These are phyloP conservation scores for Oreochromis mossambicus DNA, from an alignment of 2,797 vertebrate genomes.

Conservation along the genomic window DNA sequence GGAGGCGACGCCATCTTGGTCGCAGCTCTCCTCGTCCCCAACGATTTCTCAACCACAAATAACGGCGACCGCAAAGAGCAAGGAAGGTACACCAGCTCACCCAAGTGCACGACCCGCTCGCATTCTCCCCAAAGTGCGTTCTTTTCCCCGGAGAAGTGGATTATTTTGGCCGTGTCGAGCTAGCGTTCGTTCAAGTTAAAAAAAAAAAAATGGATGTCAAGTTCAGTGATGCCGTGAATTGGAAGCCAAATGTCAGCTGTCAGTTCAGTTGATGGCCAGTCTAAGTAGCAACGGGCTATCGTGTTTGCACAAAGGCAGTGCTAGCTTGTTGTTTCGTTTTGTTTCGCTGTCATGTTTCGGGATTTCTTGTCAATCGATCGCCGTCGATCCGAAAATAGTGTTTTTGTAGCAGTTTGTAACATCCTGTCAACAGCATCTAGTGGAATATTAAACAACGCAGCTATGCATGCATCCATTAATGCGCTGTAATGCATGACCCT, in stretches of 20 bases:
- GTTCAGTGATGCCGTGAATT: constrained; percentile 70
- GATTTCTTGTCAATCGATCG: background rate
- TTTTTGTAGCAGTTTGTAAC: constrained; percentile 23
- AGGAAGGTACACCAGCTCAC: constrained; percentile 83
- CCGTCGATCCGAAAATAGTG: background rate
- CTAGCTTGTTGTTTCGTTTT: constrained; percentile 42
- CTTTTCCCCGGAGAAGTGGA: background rate
- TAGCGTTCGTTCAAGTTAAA: constrained; percentile 19
- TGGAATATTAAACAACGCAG: constrained; percentile 30
- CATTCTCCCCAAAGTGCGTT: background rate
- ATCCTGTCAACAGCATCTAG: constrained; percentile 14
- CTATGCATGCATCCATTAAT: constrained; percentile 25
- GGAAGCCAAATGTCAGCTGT: constrained; percentile 76
- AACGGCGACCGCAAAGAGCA: constrained; percentile 85
- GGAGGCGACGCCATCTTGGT: constrained; percentile 99
- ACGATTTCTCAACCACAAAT: constrained; percentile 86
- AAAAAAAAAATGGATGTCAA: constrained; percentile 69
- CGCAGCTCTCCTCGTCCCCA: constrained; percentile 95
- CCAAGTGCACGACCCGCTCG: constrained; percentile 13
- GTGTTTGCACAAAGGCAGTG: constrained; percentile 52
- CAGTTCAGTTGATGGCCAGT: constrained; percentile 65
- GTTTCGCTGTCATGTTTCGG: background rate
- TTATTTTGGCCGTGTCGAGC: constrained; percentile 10
- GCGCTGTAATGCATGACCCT: constrained; percentile 22
- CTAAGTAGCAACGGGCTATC: constrained; percentile 59